phyloP scores from a whole-genome alignment of 2,113 vertebrate genomes.

The Sylvia atricapilla region DNA sequence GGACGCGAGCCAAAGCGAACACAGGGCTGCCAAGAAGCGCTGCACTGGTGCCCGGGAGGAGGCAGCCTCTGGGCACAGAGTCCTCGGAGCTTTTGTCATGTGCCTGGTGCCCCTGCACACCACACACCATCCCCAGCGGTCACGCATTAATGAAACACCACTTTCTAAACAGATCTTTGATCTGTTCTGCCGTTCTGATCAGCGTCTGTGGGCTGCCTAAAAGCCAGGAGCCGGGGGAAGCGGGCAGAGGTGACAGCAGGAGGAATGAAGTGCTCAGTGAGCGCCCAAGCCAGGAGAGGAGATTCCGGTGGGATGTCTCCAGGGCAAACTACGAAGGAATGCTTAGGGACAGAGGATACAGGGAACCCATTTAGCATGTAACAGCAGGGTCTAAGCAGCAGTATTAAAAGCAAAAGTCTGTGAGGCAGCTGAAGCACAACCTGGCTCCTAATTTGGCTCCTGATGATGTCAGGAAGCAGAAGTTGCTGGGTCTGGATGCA shows the following conservation, averaged over 20 bases:
- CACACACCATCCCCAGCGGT: not conserved
- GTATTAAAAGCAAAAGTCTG: not conserved
- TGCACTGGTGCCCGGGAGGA: not conserved
- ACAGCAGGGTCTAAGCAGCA: not conserved
- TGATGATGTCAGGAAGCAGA: not conserved
- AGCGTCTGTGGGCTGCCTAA: not conserved
- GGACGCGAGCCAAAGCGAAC: not conserved
- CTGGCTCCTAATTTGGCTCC: not conserved
- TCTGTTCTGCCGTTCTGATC: not conserved
- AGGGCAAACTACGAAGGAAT: not conserved
- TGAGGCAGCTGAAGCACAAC: not conserved
- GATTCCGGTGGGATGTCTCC: not conserved
- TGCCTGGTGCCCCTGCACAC: not conserved
- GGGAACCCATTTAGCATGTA: not conserved
- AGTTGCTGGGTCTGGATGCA: not conserved
- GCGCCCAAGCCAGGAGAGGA: not conserved
- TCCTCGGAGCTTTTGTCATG: not conserved
- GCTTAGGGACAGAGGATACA: not conserved
- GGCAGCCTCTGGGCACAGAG: not conserved
- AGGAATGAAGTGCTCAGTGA: not conserved
- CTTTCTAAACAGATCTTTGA: not conserved
- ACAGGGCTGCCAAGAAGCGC: not conserved
- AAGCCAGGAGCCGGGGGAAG: not conserved
- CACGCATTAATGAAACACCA: not conserved
- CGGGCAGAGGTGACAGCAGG: not conserved